A percentile compares a stretch with the other conserved stretches of the same genome.
Conservation (phyloP, 2,888 invertebrate genomes). For the Mantis religiosa region DNA sequence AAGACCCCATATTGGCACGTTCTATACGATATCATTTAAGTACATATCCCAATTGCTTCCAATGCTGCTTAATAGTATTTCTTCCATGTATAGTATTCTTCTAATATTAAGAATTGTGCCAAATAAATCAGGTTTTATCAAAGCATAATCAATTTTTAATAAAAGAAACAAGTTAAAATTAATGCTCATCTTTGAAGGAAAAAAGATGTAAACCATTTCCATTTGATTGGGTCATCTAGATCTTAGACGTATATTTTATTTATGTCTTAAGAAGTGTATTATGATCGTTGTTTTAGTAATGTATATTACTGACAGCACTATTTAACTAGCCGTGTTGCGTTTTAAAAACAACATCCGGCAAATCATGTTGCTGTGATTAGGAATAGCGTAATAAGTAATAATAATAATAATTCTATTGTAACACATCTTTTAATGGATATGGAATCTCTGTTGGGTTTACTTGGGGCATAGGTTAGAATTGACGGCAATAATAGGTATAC, state of each 20-base stretch:
- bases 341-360: slow-evolving; percentile 17
- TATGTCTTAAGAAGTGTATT: slow-evolving; percentile 26
- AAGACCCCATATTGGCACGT: not conserved
- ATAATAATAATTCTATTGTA: slow-evolving; percentile 11
- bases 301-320: slow-evolving; percentile 23
- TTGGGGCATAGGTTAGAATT: not conserved
- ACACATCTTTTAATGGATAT: not conserved
- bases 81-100: slow-evolving; percentile 9
- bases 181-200: slow-evolving; percentile 26
- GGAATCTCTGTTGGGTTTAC: not conserved
- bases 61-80: not conserved
- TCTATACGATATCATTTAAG: not conserved
- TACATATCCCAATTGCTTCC: slow-evolving; percentile 28
- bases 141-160: slow-evolving; percentile 17
- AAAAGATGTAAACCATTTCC: slow-evolving; percentile 4
- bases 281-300: slow-evolving; percentile 30
- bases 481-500: not conserved
- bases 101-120: slow-evolving; percentile 26
- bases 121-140: slow-evolving; percentile 11
- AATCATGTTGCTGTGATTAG: slow-evolving; percentile 32
- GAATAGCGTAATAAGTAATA: slow-evolving; percentile 23
- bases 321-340: slow-evolving; percentile 21
- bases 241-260: slow-evolving; percentile 23
- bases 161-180: slow-evolving; percentile 18
- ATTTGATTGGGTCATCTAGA: not conserved